Percentiles rank a stretch among this genome's conserved stretches.
Evolutionary conservation across 35 echinoderm and acorn worm species (phyloP).

Genomic region (Heliocidaris tuberculata): DNA sequence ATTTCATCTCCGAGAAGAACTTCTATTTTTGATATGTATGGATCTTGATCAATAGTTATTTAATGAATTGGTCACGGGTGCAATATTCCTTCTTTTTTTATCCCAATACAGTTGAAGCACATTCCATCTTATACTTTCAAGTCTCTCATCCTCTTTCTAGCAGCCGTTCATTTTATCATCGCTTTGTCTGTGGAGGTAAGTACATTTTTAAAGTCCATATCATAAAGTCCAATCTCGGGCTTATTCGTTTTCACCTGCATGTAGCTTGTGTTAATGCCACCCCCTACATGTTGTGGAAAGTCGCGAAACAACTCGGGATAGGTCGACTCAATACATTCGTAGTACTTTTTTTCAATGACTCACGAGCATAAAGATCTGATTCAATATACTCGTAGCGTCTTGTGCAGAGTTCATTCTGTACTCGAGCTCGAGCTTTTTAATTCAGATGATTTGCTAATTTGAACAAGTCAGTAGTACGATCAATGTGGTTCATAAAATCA

Average conservation of each 20-base stretch:
- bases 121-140: constrained; percentile 35
- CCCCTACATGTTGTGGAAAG: not conserved
- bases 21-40: too few relatives aligned
- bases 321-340: not conserved
- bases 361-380: too few relatives aligned
- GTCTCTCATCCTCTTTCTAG: not conserved
- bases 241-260: not conserved
- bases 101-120: not conserved
- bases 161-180: not conserved
- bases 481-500: too few relatives aligned
- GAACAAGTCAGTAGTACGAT: too few relatives aligned
- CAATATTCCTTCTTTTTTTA: not conserved
- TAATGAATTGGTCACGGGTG: too few relatives aligned
- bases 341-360: not conserved
- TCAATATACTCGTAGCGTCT: too few relatives aligned
- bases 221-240: not conserved
- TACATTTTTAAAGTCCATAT: not conserved
- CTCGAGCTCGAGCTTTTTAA: too few relatives aligned
- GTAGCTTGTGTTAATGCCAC: not conserved
- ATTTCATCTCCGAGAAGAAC: too few relatives aligned
- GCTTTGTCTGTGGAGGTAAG: not conserved
- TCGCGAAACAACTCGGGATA: not conserved
- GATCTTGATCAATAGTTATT: too few relatives aligned
- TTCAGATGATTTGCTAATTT: too few relatives aligned
- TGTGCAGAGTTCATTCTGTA: too few relatives aligned